Base-by-base conservation (phyloP, 64 coral and sea anemone species). In the Actinia tenebrosa region DNA sequence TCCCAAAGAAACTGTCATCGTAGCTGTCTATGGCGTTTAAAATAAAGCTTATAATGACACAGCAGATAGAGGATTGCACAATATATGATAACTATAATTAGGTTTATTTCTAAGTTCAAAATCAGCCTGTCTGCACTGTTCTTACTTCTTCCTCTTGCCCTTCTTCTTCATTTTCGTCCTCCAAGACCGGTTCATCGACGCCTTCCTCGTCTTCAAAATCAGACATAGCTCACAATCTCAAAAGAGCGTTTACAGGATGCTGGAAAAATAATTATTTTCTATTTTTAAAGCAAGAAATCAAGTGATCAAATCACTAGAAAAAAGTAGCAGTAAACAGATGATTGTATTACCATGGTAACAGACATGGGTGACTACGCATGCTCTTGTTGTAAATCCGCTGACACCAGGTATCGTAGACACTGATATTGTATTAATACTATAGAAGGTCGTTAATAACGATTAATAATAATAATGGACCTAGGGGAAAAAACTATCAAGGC, bases 131-230 rank as follows among this genome's bases (percentile, higher is more conserved):
- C 44, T 44, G 56, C n/a, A n/a, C 2, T n/a, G 63, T 66, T 10
- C 69, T 44, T 64, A 98, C 96, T 71, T 98, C 92, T 72, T 92
- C 90, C 10, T 89, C 88, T 9, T 92, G 58, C n/a, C 87, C 92
- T 44, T 98, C 96, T 72, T 93, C 91, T 0, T 98, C 96, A 18
- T 98, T 92, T 63, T 98, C 96, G 23, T 91, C 96, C 77, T 98
- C 96, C 78, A 98, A 87, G 3, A 98, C 88, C 23, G 96, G 96
- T 71, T 98, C 96, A 94, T 98, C 96, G 19, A 98, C 96, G 42
- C 96, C 96, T 64, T 98, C 96, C 77, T 98, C 96, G 81, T 98
- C 96, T 61, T 98, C 96, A 85, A 98, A 98, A 42, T 98, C 96
- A 44, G 96, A 98, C 96, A 98, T 98, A 77, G 2, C 45, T 83